Conservation (phyloP, 2,113 vertebrate genomes). For the Rafetus swinhoei region DNA sequence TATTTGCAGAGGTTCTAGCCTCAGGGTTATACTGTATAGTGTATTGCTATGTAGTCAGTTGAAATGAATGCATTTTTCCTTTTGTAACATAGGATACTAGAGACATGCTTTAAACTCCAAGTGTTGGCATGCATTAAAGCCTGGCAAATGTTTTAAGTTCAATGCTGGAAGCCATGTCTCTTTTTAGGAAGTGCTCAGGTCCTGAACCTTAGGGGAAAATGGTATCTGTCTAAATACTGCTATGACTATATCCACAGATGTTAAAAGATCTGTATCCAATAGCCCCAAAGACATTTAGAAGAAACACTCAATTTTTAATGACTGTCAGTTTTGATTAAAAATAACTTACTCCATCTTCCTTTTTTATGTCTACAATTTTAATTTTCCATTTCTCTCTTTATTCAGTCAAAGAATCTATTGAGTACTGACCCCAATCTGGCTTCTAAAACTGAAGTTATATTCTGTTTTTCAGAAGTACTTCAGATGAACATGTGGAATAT, state of each 20-base stretch:
- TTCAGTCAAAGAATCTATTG: not conserved
- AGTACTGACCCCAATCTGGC: fast-evolving
- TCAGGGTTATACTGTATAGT: not conserved
- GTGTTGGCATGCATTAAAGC: conserved; percentile 56
- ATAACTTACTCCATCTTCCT: not conserved
- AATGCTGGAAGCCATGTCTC: conserved; percentile 30
- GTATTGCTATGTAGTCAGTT: not conserved
- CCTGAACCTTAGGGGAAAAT: conserved; percentile 45
- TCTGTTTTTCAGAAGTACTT: not conserved
- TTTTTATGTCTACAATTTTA: not conserved
- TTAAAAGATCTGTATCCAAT: conserved; percentile 13
- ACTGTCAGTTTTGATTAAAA: not conserved
- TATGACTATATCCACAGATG: conserved; percentile 9
- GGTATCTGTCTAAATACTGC: conserved; percentile 32
- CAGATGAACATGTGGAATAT: not conserved
- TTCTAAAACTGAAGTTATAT: not conserved
- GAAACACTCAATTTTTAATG: conserved; percentile 13
- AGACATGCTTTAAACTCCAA: conserved; percentile 55
- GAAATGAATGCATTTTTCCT: not conserved
- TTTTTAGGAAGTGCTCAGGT: conserved; percentile 46
- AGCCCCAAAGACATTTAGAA: conserved; percentile 38
- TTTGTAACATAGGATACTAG: not conserved
- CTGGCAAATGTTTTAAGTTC: conserved; percentile 56
- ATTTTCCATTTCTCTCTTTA: not conserved
- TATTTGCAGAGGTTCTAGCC: not conserved